Conservation (phyloP, 2,888 invertebrate genomes). For the Stenurella melanura region DNA sequence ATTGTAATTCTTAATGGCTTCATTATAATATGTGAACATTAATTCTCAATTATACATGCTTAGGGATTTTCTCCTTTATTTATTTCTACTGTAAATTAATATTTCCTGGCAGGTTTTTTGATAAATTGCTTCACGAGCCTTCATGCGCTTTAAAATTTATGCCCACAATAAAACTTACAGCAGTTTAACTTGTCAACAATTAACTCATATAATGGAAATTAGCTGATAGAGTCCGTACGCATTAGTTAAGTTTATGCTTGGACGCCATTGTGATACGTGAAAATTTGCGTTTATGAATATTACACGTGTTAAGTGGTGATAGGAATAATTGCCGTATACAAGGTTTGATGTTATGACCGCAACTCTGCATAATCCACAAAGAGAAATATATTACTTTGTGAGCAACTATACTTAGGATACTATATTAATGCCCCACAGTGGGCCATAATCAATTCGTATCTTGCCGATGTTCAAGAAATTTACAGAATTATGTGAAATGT, state of each 20-base stretch:
- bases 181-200: constrained; percentile 39
- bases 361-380: not conserved
- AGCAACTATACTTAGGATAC: too few relatives aligned
- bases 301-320: constrained; percentile 32
- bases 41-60: constrained; percentile 63
- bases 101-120: constrained; percentile 54
- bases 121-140: constrained; percentile 47
- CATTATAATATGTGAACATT: constrained; percentile 62
- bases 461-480: too few relatives aligned
- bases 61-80: constrained; percentile 53
- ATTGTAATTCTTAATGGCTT: constrained; percentile 60
- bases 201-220: constrained; percentile 45
- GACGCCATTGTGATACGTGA: constrained; percentile 13
- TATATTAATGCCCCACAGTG: too few relatives aligned
- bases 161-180: constrained; percentile 11
- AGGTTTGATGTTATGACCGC: not conserved
- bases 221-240: constrained; percentile 36
- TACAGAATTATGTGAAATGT: too few relatives aligned
- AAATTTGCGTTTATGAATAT: constrained; percentile 42
- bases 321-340: constrained; percentile 12
- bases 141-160: constrained; percentile 37
- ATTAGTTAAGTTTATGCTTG: constrained; percentile 21
- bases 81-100: constrained; percentile 54
- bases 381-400: not conserved
- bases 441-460: too few relatives aligned